Percentiles rank a stretch among this genome's conserved stretches.
Conservation (phyloP, 2,888 invertebrate species). For the Lithodes maja region DNA sequence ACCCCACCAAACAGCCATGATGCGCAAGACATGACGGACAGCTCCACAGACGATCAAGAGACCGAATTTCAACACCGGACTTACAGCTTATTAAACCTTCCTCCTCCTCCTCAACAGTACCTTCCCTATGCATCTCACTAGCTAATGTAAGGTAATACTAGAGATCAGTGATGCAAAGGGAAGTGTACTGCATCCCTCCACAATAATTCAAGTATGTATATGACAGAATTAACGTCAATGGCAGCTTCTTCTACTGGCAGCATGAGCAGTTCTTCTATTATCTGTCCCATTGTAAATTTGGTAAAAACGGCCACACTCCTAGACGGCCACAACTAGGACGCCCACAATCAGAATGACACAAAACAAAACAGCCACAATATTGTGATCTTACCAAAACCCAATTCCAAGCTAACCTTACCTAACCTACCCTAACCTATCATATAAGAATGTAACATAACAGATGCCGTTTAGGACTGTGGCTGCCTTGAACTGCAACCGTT, state of each 20-base stretch:
- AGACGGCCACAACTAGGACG: too few species aligned
- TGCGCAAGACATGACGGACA: not conserved
- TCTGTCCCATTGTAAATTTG: conserved; percentile 4
- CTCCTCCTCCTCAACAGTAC: conserved; percentile 19
- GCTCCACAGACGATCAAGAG: not conserved
- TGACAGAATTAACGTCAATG: not conserved
- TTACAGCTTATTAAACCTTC: conserved; percentile 11
- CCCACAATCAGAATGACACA: too few species aligned
- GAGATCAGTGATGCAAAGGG: conserved; percentile 29
- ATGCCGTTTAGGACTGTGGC: too few species aligned
- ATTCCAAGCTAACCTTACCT: too few species aligned
- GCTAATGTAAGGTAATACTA: conserved; percentile 39
- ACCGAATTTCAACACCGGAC: conserved; percentile 1
- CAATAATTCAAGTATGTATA: conserved; percentile 51
- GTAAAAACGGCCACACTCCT: too few species aligned
- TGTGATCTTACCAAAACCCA: too few species aligned
- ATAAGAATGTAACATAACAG: too few species aligned
- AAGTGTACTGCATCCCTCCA: conserved; percentile 11
- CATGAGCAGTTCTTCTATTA: conserved; percentile 43
- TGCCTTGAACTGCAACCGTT: too few species aligned
- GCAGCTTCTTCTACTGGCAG: conserved; percentile 5
- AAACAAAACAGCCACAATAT: too few species aligned
- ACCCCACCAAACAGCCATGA: not conserved
- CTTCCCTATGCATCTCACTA: conserved; percentile 42
- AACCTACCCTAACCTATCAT: too few species aligned